Evolutionary conservation across 2,797 vertebrate genomes (phyloP).

Genomic region (Peromyscus aztecus): DNA sequence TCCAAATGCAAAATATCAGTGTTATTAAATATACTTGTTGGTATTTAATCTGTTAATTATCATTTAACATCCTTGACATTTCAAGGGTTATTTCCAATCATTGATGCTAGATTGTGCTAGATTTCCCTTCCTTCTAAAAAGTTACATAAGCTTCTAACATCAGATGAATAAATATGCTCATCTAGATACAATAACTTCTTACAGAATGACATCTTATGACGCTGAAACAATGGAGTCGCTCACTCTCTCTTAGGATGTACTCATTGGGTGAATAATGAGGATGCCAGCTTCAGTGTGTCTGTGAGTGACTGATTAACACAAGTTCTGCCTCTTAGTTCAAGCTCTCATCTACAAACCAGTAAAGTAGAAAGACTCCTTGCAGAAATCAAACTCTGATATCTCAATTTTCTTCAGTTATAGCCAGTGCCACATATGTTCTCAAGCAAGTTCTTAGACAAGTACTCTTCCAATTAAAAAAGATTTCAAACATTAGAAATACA

Average conservation of each 20-base stretch:
- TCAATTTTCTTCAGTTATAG: not conserved
- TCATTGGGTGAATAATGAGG: not conserved
- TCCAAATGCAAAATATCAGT: slow-evolving; percentile 70
- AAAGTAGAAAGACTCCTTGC: not conserved
- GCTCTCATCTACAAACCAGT: not conserved
- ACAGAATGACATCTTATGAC: not conserved
- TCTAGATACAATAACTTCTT: not conserved
- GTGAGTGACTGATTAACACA: not conserved
- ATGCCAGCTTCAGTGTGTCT: not conserved
- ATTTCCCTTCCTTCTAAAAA: not conserved
- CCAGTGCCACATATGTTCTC: not conserved
- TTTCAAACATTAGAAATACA: slow-evolving; percentile 50
- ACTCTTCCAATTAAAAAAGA: not conserved
- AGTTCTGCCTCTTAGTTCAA: slow-evolving; percentile 11
- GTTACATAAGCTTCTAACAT: not conserved
- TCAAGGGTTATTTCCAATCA: slow-evolving; percentile 67
- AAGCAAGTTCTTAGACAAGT: not conserved
- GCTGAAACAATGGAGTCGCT: not conserved
- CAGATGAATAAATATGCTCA: slow-evolving; percentile 53
- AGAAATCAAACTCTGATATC: slow-evolving; percentile 31
- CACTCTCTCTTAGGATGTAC: not conserved
- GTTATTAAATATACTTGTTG: slow-evolving; percentile 71
- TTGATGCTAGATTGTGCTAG: slow-evolving; percentile 30
- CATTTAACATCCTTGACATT: slow-evolving; percentile 79
- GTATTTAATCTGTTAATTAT: slow-evolving; percentile 77